A percentile compares a stretch with the other conserved stretches of the same genome.
Conservation (phyloP, 92 coral and sea anemone genomes). For the Metridium senile region DNA sequence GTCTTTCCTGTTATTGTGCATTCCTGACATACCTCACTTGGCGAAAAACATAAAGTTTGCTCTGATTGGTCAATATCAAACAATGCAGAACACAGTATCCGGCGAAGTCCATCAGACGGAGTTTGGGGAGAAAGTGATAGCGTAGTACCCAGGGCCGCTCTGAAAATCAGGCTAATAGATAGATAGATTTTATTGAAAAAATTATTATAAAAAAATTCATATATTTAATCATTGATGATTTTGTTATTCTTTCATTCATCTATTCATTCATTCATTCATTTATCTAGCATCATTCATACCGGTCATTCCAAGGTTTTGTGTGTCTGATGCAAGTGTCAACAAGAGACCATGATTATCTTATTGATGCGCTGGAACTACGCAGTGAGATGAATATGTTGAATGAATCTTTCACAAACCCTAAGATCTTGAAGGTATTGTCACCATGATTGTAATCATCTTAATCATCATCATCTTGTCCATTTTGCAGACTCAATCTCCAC, state of each 20-base stretch:
- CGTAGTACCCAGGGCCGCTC: too few species aligned
- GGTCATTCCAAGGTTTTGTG: conserved; percentile 92
- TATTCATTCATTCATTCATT: neutral
- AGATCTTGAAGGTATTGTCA: conserved; percentile 76
- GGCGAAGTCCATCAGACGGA: too few species aligned
- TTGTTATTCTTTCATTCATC: neutral
- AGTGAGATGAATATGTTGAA: conserved; percentile 73
- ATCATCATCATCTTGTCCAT: neutral
- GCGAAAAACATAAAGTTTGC: too few species aligned
- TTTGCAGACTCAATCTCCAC: neutral
- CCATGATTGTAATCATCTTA: neutral
- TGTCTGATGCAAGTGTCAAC: conserved; percentile 99
- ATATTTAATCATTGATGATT: too few species aligned
- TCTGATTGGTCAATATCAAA: too few species aligned
- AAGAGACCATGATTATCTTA: conserved; percentile 74
- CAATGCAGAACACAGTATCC: too few species aligned
- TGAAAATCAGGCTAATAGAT: too few species aligned
- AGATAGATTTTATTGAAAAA: too few species aligned
- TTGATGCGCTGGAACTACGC: conserved; percentile 89
- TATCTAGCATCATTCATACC: conserved; percentile 83
- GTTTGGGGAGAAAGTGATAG: too few species aligned
- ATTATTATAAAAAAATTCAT: too few species aligned
- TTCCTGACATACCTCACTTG: too few species aligned
- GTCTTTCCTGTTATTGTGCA: too few species aligned
- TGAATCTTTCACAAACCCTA: conserved; percentile 85